A percentile compares a stretch with the other conserved stretches of the same genome.
Conservation (phyloP, 64 coral and sea anemone genomes). For the Hydrozoanthus tunicans region DNA sequence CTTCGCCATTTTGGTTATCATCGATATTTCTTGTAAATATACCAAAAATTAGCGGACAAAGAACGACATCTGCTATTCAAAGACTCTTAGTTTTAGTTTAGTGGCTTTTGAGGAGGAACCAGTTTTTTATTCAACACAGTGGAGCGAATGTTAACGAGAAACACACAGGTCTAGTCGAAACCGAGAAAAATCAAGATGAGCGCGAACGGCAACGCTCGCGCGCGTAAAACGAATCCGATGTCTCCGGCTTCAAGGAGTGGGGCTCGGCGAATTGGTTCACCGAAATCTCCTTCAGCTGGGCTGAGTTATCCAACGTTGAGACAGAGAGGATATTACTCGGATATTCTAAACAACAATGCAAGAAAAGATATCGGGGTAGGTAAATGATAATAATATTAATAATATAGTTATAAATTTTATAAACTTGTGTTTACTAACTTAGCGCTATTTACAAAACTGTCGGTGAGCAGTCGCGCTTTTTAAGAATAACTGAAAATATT, state of each 20-base stretch:
- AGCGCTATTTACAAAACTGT: too few species aligned
- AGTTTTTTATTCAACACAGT: not conserved
- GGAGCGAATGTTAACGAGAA: slow-evolving; percentile 19
- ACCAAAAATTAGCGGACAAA: not conserved
- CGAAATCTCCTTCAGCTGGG: slow-evolving; percentile 78
- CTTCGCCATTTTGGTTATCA: slow-evolving; percentile 44
- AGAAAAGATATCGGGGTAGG: slow-evolving; percentile 82
- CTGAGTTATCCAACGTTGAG: slow-evolving; percentile 82
- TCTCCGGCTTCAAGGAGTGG: slow-evolving; percentile 40
- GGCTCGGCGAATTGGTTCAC: slow-evolving; percentile 37
- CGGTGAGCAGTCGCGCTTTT: too few species aligned
- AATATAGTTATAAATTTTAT: not conserved
- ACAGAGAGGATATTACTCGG: slow-evolving; percentile 97
- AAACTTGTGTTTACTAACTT: not conserved
- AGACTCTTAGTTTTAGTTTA: not conserved
- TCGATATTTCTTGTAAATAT: slow-evolving; percentile 32
- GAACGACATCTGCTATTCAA: not conserved
- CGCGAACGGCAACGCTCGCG: slow-evolving; percentile 57
- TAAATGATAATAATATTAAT: not conserved
- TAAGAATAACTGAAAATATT: too few species aligned
- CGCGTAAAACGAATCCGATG: slow-evolving; percentile 62
- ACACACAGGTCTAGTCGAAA: slow-evolving; percentile 41
- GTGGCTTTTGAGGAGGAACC: not conserved
- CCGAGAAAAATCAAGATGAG: slow-evolving; percentile 19
- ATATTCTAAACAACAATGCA: slow-evolving; percentile 87